Conservation (phyloP, 2,797 vertebrate species). For the Cyprinodon diabolis region DNA sequence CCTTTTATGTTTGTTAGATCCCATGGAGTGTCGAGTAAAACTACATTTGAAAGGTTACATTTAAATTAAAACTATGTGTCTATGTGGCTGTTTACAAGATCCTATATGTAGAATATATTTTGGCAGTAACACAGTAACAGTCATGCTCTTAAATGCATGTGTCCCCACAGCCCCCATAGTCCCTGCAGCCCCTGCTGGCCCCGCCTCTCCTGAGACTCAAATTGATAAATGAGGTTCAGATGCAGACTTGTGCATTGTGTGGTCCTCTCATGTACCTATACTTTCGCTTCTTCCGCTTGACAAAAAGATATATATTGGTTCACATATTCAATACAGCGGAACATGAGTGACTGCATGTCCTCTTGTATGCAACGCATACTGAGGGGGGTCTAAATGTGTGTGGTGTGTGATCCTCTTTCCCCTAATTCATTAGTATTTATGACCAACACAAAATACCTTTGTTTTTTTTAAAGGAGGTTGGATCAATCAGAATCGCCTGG, state of each 20-base stretch:
- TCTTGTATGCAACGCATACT: conserved; percentile 5
- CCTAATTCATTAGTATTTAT: conserved; percentile 81
- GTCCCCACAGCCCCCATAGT: conserved; percentile 24
- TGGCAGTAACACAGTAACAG: conserved; percentile 39
- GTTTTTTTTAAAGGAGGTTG: conserved; percentile 42
- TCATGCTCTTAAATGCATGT: conserved; percentile 20
- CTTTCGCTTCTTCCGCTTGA: conserved; percentile 27
- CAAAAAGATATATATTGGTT: background rate
- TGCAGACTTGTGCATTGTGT: conserved; percentile 52
- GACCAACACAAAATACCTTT: conserved; percentile 60
- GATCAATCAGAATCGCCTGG: conserved; percentile 70
- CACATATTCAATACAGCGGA: background rate
- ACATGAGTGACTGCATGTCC: background rate
- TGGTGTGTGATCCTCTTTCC: conserved; percentile 25
- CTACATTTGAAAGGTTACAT: no score
- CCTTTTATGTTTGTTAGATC: no score
- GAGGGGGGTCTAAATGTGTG: conserved; percentile 4
- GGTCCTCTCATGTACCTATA: conserved; percentile 12
- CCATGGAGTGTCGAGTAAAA: no score
- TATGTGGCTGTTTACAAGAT: background rate
- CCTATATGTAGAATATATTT: conserved; percentile 67
- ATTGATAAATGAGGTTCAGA: conserved; percentile 73
- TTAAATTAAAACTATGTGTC: no score
- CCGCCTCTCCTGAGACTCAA: conserved; percentile 56
- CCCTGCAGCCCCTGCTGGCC: background rate